Base-by-base conservation (phyloP, 1,140 invertebrate species). In the Bilobella aurantiaca region DNA sequence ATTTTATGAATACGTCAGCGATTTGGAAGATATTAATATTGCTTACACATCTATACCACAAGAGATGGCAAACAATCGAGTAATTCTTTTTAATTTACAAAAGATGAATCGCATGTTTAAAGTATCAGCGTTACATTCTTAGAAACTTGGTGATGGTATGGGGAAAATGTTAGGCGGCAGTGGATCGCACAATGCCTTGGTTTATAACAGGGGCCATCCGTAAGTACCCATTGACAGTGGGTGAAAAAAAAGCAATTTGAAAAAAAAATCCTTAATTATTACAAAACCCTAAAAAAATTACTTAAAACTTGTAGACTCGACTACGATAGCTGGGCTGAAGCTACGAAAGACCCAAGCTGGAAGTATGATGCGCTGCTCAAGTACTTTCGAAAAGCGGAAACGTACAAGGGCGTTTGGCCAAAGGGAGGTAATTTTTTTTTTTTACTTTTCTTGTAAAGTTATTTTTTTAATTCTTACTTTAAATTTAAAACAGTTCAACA, bases 101-200 rank as follows among this genome's bases (percentile, higher is more conserved):
- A 5, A 30, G 28, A 8, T 3, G 57, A 29, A 3, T 58, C 3
- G 28, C 5, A 3, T 27, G 5, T 25, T 23, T 8, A 56, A 28
- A 28, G 21, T 58, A 29, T 14, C 5, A 29, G 2, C 12, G 8
- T 58, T 8, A 29, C 14, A 56, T 29, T 58, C 12, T 28, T 31
- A 58, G 57, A 28, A 12, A 5, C 34, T 62, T 14, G 16, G n/a
- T 2, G 28, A 21, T 14, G 74, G 79, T 18, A 73, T 75, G 63
- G 77, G 76, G 5, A 77, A 76, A 61, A 77, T 77, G 18, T 57
- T 74, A 66, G 82, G 83, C 37, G 82, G 82, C 21, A 86, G 84
- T 1, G 90, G 88, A 70, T 84, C 86, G 1, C 78, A 93, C 21
- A 94, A 94, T 75, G 90, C 88, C 1, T 93, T 95, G 90, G 81